phyloP scores from a whole-genome alignment of 1,140 invertebrate genomes.

The Drosophila parvula region DNA sequence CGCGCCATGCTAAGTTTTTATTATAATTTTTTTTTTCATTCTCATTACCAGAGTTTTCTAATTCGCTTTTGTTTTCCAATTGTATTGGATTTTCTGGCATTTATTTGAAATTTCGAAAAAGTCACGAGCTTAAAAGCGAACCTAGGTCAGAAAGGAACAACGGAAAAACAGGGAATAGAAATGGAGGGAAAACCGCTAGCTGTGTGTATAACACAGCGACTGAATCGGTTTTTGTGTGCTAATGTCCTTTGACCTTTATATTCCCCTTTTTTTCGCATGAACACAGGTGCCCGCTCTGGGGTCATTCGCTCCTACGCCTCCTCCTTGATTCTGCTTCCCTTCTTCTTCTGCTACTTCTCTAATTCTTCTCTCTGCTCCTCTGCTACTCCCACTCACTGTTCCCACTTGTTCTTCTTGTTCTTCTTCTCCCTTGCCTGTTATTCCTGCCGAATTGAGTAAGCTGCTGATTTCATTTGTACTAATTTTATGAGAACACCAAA shows the following conservation, averaged over 20 bases:
- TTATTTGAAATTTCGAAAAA: background rate
- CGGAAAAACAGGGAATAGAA: slow-evolving; percentile 10
- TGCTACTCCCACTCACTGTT: slow-evolving; percentile 1
- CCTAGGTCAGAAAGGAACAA: slow-evolving; percentile 18
- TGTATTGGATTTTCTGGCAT: background rate
- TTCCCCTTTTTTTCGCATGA: slow-evolving; percentile 36
- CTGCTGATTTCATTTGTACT: slow-evolving; percentile 57
- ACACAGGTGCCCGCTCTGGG: slow-evolving; percentile 45
- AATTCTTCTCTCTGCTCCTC: background rate
- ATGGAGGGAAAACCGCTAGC: slow-evolving; percentile 4
- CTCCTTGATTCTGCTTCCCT: background rate
- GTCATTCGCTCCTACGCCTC: slow-evolving; percentile 62
- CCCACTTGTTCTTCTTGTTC: background rate
- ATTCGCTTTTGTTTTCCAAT: background rate
- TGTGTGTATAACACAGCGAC: slow-evolving; percentile 18
- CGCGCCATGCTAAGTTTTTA: slow-evolving; percentile 4
- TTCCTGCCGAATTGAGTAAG: slow-evolving; percentile 18
- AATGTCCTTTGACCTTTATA: slow-evolving; percentile 77
- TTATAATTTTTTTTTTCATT: slow-evolving; percentile 3
- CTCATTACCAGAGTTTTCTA: no score
- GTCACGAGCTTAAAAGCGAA: slow-evolving; percentile 1
- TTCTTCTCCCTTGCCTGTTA: background rate
- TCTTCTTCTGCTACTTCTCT: slow-evolving; percentile 3
- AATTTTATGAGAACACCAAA: slow-evolving; percentile 45
- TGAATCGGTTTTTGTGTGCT: slow-evolving; percentile 15